phyloP scores from a whole-genome alignment of 1,140 invertebrate genomes.

The Olivierus martensii region DNA sequence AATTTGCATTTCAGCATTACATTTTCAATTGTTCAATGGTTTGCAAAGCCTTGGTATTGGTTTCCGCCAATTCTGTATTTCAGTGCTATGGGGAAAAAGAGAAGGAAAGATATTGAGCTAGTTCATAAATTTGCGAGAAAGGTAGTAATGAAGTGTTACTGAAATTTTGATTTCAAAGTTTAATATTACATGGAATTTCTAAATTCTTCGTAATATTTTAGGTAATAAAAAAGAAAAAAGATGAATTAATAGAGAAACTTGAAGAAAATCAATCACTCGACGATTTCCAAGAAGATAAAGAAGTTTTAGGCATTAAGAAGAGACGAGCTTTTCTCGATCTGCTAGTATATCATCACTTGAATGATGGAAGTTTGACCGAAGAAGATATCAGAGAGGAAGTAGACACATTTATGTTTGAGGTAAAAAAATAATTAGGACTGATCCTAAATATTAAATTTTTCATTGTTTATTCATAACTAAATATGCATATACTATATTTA shows the following conservation, averaged over 20 bases:
- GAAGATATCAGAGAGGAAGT: conserved; percentile 87
- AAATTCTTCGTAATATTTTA: conserved; percentile 22
- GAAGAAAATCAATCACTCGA: not conserved
- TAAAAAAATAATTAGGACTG: too few species aligned
- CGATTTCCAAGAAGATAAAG: conserved; percentile 15
- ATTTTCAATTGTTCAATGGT: conserved; percentile 36
- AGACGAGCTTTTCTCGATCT: conserved; percentile 80
- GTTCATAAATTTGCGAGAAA: conserved; percentile 71
- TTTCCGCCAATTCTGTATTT: conserved; percentile 13
- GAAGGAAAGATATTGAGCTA: conserved; percentile 45
- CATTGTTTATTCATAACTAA: too few species aligned
- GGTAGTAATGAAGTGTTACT: conserved; percentile 14
- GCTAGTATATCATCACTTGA: conserved; percentile 39
- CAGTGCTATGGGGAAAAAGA: conserved; percentile 7
- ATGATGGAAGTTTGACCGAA: conserved; percentile 50
- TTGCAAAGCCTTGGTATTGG: conserved; percentile 20
- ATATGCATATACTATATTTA: too few species aligned
- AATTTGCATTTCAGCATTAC: too few species aligned
- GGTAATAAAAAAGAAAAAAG: conserved; percentile 60
- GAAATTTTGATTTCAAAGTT: too few species aligned
- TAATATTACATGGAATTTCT: too few species aligned
- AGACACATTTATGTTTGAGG: conserved; percentile 89
- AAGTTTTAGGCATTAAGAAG: conserved; percentile 26
- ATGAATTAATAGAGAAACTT: conserved; percentile 36
- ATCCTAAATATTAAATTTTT: too few species aligned